Conservation (phyloP, 2,113 vertebrate species). For the Pseudopodoces humilis region DNA sequence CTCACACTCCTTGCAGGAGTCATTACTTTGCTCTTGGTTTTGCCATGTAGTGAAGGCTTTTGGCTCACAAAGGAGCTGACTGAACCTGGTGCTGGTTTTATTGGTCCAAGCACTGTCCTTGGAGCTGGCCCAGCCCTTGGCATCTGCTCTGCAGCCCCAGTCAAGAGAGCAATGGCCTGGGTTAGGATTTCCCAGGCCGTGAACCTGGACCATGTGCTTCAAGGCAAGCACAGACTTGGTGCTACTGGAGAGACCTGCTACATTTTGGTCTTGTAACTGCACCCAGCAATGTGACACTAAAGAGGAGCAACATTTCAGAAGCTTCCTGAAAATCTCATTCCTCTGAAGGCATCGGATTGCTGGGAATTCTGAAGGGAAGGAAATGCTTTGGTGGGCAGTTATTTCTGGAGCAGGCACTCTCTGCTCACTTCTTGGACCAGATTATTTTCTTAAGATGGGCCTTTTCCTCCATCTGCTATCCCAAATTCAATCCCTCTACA, state of each 20-base stretch:
- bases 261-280: not conserved
- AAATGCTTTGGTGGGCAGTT: not conserved
- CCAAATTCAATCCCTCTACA: not conserved
- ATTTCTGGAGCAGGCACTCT: conserved; percentile 15
- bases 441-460: not conserved
- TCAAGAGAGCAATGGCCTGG: not conserved
- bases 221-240: not conserved
- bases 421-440: not conserved
- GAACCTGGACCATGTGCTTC: not conserved
- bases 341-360: not conserved
- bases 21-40: not conserved
- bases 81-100: not conserved
- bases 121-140: not conserved
- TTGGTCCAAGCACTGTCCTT: not conserved
- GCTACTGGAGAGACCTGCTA: not conserved
- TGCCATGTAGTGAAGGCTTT: not conserved
- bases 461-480: not conserved
- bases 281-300: not conserved
- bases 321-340: conserved; percentile 10
- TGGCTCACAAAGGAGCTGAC: not conserved
- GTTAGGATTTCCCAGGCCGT: not conserved
- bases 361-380: not conserved
- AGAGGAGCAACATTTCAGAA: not conserved
- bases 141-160: not conserved
- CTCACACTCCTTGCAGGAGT: not conserved